These are phyloP conservation scores for Macquaria ambigua DNA, from an alignment of 2,113 vertebrate genomes.

Conservation along the genomic window DNA sequence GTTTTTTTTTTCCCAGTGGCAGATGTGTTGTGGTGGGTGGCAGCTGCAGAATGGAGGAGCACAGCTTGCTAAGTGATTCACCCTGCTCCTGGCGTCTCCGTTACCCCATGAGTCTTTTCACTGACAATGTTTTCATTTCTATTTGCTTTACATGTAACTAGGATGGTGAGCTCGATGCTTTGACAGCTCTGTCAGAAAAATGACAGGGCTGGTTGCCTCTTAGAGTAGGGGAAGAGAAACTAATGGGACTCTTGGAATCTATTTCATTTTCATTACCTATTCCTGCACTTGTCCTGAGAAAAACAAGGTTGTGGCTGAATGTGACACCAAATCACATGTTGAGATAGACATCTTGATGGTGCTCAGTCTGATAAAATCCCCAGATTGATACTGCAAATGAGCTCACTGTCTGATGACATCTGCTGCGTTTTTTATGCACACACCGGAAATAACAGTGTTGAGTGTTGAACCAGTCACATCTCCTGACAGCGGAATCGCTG, in stretches of 20 bases:
- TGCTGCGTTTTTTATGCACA: conserved; percentile 41
- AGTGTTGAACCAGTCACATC: conserved; percentile 60
- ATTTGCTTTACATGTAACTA: conserved; percentile 77
- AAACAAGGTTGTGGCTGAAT: conserved; percentile 3
- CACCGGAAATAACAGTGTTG: conserved; percentile 46
- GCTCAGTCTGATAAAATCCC: conserved; percentile 40
- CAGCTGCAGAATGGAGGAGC: conserved; percentile 78
- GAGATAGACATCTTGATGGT: conserved; percentile 6
- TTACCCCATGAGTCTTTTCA: conserved; percentile 78
- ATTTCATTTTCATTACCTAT: conserved; percentile 59
- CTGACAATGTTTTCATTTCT: conserved; percentile 79
- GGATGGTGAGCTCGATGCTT: conserved; percentile 50
- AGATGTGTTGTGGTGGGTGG: conserved; percentile 79
- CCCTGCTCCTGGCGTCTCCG: conserved; percentile 72
- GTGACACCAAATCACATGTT: conserved; percentile 39
- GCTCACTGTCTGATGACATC: conserved; percentile 53
- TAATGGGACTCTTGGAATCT: conserved; percentile 55
- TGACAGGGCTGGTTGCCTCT: conserved; percentile 47
- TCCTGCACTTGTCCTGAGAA: not conserved
- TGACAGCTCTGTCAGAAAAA: conserved; percentile 72
- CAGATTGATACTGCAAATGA: conserved; percentile 55
- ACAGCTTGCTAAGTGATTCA: conserved; percentile 81
- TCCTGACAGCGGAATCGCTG: conserved; percentile 60
- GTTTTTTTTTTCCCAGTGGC: conserved; percentile 68
- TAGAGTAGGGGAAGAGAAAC: conserved; percentile 10